A percentile compares a stretch with the other conserved stretches of the same genome.
Evolutionary conservation across 2,888 invertebrate species (phyloP).

Genomic region (Habrosyne pyritoides): DNA sequence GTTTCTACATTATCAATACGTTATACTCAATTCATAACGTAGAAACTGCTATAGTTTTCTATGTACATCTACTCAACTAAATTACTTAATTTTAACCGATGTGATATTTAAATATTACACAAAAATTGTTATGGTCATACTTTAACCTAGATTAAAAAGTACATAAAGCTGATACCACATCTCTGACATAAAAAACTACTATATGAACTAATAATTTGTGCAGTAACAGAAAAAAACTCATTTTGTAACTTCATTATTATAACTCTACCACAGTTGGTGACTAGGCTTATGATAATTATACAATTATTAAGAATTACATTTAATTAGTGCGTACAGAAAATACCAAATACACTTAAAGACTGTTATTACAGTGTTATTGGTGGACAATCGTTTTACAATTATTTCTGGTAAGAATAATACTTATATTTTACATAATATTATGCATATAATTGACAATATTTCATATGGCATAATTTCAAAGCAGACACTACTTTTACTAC

Average conservation of each 20-base stretch:
- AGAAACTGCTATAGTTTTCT: slow-evolving; percentile 35
- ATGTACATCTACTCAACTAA: slow-evolving; percentile 44
- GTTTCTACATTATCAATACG: slow-evolving; percentile 47
- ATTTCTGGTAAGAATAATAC: no score
- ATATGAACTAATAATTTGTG: not conserved
- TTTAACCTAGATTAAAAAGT: slow-evolving; percentile 21
- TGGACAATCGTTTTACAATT: not conserved
- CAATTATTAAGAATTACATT: not conserved
- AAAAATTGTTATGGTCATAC: slow-evolving; percentile 21
- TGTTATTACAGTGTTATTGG: not conserved
- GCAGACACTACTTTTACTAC: no score
- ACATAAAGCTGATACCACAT: slow-evolving; percentile 19
- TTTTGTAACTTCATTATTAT: not conserved
- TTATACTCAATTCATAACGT: slow-evolving; percentile 26
- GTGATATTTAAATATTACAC: slow-evolving; percentile 30
- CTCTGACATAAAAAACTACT: not conserved
- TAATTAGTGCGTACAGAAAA: not conserved
- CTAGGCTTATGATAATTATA: not conserved
- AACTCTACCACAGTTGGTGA: not conserved
- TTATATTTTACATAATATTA: no score
- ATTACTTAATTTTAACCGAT: slow-evolving; percentile 28
- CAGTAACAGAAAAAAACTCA: not conserved
- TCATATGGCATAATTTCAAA: no score
- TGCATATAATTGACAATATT: no score
- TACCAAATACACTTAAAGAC: not conserved